Base-by-base conservation (phyloP, 2,113 vertebrate species). In the Leucoraja erinaceus region DNA sequence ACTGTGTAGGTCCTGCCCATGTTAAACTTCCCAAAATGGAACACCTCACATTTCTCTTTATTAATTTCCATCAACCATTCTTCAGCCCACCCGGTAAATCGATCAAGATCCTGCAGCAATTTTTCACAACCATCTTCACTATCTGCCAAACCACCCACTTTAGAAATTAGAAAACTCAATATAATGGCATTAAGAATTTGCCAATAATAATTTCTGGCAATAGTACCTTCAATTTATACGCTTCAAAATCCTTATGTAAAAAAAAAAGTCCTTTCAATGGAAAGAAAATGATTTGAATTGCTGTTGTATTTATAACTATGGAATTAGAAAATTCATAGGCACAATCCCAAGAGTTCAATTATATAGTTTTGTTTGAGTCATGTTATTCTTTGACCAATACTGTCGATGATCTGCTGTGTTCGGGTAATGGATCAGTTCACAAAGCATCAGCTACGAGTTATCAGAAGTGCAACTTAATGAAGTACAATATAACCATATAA, bases 311-410 rank as follows among this genome's bases (percentile, higher is more conserved):
- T 66, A 14, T 63, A 33, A 88, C 28, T 31, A 12, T 88, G 16
- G 83, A 88, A 88, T 88, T 88, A 66, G 83, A 63, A 63, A 88
- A 72, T 18, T 20, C 18, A 72, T 72, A 72, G 12, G 16, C 14
- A 63, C 31, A 88, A 66, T 66, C 83, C 83, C 83, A 88, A 61
- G 83, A 88, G 83, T 6, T 88, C 63, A 88, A 66, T 88, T 88
- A 88, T 88, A 63, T n/a, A 63, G 28, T 88, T 88, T 59, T 63
- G 20, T 63, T 31, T 88, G 28, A 31, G 83, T n/a, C 63, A 88
- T n/a, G 63, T 63, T 88, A 88, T 88, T 63, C 83, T 88, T 66
- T 88, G 56, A 61, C 83, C 83, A 86, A 56, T 4, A 11, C 83
- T 86, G 83, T 59, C 56, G 12, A 28, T 28, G 56, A 86, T 59